Percentiles rank a stretch among this genome's conserved stretches.
phyloP scores from a whole-genome alignment of 2,113 vertebrate genomes.

The Nibea albiflora region DNA sequence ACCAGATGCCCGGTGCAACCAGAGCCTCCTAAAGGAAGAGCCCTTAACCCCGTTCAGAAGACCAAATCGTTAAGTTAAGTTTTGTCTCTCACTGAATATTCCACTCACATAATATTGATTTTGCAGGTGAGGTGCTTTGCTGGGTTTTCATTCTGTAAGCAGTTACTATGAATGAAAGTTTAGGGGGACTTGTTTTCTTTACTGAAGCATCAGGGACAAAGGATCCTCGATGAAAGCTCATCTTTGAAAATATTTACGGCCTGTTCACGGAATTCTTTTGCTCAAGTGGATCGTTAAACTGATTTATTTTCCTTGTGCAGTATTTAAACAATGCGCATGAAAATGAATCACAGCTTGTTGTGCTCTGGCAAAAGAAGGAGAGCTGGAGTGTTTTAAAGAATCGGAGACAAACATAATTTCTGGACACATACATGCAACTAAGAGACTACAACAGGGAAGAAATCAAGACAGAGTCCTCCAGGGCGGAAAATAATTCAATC shows the following conservation, averaged over 20 bases:
- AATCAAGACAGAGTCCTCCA: background rate
- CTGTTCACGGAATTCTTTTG: background rate
- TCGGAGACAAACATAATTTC: too few relatives aligned
- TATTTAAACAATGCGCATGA: too few relatives aligned
- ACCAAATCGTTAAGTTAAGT: background rate
- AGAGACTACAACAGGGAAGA: too few relatives aligned
- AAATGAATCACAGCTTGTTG: too few relatives aligned
- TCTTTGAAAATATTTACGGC: background rate
- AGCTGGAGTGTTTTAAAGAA: too few relatives aligned
- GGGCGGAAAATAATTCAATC: background rate
- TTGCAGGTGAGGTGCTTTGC: background rate
- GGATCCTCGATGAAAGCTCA: background rate
- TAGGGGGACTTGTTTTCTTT: slow-evolving; percentile 1
- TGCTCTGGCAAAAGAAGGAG: too few relatives aligned
- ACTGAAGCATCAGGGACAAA: background rate
- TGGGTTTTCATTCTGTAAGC: background rate
- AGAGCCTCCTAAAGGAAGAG: too few relatives aligned
- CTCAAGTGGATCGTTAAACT: background rate
- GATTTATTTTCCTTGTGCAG: background rate
- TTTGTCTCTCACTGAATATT: background rate
- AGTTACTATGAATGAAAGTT: background rate
- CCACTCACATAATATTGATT: background rate
- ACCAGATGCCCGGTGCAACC: background rate
- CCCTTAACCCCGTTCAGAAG: background rate
- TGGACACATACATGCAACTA: background rate